Conservation (phyloP, 2,888 invertebrate genomes). For the Pegoplata infirma region DNA sequence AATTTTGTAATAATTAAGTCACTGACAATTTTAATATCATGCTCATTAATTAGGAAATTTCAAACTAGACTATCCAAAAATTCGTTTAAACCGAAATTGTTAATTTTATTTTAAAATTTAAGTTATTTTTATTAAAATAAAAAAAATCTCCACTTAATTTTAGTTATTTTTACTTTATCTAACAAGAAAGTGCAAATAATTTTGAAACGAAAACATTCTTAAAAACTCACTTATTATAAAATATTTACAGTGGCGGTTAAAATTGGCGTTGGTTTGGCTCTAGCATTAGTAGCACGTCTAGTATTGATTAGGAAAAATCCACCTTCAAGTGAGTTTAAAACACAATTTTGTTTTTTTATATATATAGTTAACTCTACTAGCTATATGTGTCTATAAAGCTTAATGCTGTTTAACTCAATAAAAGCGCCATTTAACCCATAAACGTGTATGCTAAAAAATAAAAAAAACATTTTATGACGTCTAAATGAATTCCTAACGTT, state of each 20-base stretch:
- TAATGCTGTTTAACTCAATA: conserved; percentile 54
- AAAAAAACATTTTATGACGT: too few relatives aligned
- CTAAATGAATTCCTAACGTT: too few relatives aligned
- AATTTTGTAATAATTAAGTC: too few relatives aligned
- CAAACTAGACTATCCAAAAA: neutral
- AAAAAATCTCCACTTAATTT: neutral
- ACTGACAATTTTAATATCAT: too few relatives aligned
- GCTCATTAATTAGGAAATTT: neutral
- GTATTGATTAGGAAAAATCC: conserved; percentile 86
- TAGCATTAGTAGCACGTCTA: conserved; percentile 90
- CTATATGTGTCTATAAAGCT: conserved; percentile 51
- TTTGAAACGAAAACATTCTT: conserved; percentile 30
- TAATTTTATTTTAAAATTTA: neutral
- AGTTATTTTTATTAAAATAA: neutral
- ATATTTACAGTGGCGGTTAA: conserved; percentile 90
- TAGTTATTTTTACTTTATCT: neutral
- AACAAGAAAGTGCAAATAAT: conserved; percentile 3
- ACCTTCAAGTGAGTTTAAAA: conserved; percentile 79
- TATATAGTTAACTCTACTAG: conserved; percentile 21
- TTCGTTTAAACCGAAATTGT: neutral
- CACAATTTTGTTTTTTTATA: conserved; percentile 40
- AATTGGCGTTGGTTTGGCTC: conserved; percentile 90
- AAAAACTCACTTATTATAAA: conserved; percentile 48
- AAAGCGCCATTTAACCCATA: conserved; percentile 55
- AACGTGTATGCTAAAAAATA: conserved; percentile 38